A percentile compares a stretch with the other conserved stretches of the same genome.
Evolutionary conservation across 1,140 invertebrate species (phyloP).

Genomic region (Drosophila pachea): DNA sequence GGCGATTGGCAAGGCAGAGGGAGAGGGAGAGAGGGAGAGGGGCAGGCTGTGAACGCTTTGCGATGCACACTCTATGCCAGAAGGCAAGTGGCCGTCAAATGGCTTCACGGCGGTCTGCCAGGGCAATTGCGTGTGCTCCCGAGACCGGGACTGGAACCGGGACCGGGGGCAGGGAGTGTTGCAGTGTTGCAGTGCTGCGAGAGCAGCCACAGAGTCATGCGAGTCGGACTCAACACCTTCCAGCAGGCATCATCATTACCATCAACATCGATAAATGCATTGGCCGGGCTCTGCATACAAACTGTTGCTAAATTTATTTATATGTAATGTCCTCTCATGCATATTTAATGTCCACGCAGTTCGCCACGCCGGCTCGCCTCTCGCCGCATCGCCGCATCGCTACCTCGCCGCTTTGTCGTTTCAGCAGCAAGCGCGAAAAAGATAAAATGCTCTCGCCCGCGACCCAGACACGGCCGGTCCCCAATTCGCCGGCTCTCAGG

Average conservation of each 20-base stretch:
- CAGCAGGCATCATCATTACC: constrained; percentile 65
- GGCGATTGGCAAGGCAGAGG: constrained; percentile 32
- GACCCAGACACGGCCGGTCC: constrained; percentile 26
- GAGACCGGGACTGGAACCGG: constrained; percentile 21
- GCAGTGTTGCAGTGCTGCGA: too few relatives aligned
- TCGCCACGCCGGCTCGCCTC: constrained; percentile 9
- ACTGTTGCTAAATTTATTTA: constrained; percentile 75
- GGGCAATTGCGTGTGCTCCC: constrained; percentile 42
- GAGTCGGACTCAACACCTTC: constrained; percentile 57
- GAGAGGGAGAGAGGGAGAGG: background rate
- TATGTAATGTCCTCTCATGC: constrained; percentile 74
- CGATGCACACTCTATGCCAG: constrained; percentile 13
- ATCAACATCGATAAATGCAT: constrained; percentile 70
- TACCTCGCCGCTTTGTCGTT: too few relatives aligned
- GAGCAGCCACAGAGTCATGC: too few relatives aligned
- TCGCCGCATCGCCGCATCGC: background rate
- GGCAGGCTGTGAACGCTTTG: constrained; percentile 20
- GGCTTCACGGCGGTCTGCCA: constrained; percentile 58
- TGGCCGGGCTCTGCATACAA: constrained; percentile 69
- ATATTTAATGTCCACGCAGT: constrained; percentile 78
- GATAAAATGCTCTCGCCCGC: constrained; percentile 67
- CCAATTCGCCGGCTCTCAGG: constrained; percentile 22
- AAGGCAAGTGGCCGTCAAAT: constrained; percentile 36
- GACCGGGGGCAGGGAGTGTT: too few relatives aligned
- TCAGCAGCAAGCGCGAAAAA: constrained; percentile 7